Conservation (phyloP, 2,888 invertebrate genomes). For the Gari tellinella region DNA sequence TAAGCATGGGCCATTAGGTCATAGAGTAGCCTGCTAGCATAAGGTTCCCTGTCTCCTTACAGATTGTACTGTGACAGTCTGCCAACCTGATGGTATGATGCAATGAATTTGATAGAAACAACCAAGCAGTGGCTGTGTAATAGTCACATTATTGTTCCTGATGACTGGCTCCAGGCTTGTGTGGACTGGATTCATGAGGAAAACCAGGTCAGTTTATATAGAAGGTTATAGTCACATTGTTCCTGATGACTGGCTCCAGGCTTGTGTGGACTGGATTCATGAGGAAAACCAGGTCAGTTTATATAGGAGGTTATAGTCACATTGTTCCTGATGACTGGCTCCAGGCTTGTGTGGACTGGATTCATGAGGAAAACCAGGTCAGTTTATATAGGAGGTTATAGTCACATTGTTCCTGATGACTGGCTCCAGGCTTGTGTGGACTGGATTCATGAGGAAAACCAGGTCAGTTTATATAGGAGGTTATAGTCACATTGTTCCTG, state of each 20-base stretch:
- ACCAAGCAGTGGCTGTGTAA: slow-evolving; percentile 64
- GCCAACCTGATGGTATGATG: no score
- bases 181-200: slow-evolving; percentile 81
- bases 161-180: slow-evolving; percentile 82
- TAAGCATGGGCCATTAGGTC: no score
- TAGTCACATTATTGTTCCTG: slow-evolving; percentile 72
- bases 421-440: slow-evolving; percentile 82
- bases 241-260: slow-evolving; percentile 81
- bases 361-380: slow-evolving; percentile 79
- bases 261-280: slow-evolving; percentile 82
- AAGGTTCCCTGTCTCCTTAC: no score
- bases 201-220: slow-evolving; percentile 75
- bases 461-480: no score
- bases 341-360: slow-evolving; percentile 82
- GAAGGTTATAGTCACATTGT: no score
- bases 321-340: slow-evolving; percentile 81
- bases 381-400: no score
- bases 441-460: slow-evolving; percentile 79
- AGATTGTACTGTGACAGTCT: no score
- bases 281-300: slow-evolving; percentile 78
- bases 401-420: slow-evolving; percentile 77
- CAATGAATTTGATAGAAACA: slow-evolving; percentile 46
- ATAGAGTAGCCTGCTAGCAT: no score
- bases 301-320: no score
- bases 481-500: no score